These are phyloP conservation scores for Cyclophora albipunctata DNA, from an alignment of 2,888 invertebrate genomes.

Conservation along the genomic window DNA sequence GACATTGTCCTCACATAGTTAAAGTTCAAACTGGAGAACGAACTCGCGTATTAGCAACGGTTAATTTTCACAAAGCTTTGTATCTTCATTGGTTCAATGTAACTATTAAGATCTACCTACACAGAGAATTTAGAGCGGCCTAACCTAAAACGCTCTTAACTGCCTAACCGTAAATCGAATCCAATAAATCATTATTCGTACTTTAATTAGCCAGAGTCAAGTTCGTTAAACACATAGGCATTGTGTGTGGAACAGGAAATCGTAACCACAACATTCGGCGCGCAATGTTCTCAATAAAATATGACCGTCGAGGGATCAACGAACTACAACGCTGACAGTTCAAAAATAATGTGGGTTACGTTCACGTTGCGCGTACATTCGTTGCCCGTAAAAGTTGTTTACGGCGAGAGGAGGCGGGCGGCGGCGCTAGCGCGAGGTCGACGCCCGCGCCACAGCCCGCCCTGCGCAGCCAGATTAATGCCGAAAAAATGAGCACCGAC, in stretches of 20 bases:
- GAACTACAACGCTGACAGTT: constrained; percentile 72
- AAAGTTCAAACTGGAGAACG: too few relatives aligned
- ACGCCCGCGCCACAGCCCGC: constrained; percentile 36
- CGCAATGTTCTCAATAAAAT: constrained; percentile 65
- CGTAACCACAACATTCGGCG: constrained; percentile 47
- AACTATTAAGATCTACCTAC: constrained; percentile 12
- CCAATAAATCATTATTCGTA: constrained; percentile 18
- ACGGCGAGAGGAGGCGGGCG: constrained; percentile 49
- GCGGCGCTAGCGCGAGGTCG: constrained; percentile 49
- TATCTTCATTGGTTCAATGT: background rate
- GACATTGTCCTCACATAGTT: too few relatives aligned
- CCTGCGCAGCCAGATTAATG: constrained; percentile 59
- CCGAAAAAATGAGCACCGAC: constrained; percentile 67
- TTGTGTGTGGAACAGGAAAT: constrained; percentile 51
- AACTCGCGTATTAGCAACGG: background rate
- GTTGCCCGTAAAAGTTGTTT: constrained; percentile 72
- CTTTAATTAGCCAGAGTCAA: constrained; percentile 29
- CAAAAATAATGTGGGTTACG: constrained; percentile 75
- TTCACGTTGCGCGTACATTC: constrained; percentile 72
- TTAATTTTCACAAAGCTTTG: background rate
- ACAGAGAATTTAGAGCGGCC: constrained; percentile 11
- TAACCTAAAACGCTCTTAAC: constrained; percentile 11
- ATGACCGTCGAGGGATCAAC: constrained; percentile 60
- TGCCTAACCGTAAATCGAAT: constrained; percentile 19
- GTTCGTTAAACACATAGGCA: constrained; percentile 36